Base-by-base conservation (phyloP, 1,140 invertebrate species). In the Lamellibrachia luymesi region DNA sequence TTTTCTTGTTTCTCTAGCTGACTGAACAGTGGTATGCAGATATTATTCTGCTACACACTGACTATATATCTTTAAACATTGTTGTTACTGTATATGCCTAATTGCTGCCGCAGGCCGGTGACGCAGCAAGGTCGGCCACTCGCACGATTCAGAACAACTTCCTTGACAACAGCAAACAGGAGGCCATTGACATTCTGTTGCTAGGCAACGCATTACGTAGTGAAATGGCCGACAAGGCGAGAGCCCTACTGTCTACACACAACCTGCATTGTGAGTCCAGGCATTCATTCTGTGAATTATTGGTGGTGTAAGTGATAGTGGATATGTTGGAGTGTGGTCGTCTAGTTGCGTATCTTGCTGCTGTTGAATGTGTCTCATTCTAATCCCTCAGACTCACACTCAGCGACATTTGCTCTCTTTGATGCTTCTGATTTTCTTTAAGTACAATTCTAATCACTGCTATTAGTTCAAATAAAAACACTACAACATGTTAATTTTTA, bases 61-160 rank as follows among this genome's bases (percentile, higher is more conserved):
- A 10, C 13, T 17, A 22, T 38, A 22, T 8, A 80, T 10, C 25
- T 80, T 8, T 17, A 1, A 90, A n/a, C 91, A 22, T 2, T 50
- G 13, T 2, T 51, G 91, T 50, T n/a, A 22, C 27, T 90, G 89
- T 27, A 90, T 90, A 50, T 51, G 10, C 50, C 90, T 91, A 13
- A 27, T 91, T 10, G 13, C 64, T 22, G 17, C 25, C 64, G 51
- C 52, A 92, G 92, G 92, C 94, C 7, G 51, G 90, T 6, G 92
- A 93, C 90, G 99, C 99, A 0, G 98, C 99, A 2, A 97, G 99
- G 93, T 99, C 99, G 10, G 99, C 99, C 80, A 98, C 98, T 13
- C 97, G 99, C 94, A 99, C 99, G 8, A 99, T 99, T 95, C 99
- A 99, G 96, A 99, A 99, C 96, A 99, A 99, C 97, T 97, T 99